A percentile compares a stretch with the other conserved stretches of the same genome.
These are phyloP conservation scores for Ernsta delagoae DNA, from an alignment of 2,888 invertebrate genomes.

Conservation along the genomic window DNA sequence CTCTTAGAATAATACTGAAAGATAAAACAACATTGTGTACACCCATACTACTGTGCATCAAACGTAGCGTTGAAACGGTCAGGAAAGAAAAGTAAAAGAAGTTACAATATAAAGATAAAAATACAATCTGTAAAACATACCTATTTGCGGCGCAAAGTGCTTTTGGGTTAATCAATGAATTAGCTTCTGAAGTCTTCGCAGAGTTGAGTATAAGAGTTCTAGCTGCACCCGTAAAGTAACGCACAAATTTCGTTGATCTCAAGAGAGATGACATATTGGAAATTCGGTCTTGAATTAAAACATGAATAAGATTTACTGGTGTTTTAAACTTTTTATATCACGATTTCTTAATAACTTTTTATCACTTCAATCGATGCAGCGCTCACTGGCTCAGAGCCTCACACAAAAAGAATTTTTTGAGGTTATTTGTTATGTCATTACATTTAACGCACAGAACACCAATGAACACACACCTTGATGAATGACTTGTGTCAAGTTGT, in stretches of 20 bases:
- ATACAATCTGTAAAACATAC: slow-evolving; percentile 39
- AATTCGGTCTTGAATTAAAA: slow-evolving; percentile 17
- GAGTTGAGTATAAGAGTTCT: slow-evolving; percentile 88
- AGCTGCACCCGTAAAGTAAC: slow-evolving; percentile 90
- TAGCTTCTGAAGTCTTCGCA: slow-evolving; percentile 87
- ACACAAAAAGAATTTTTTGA: slow-evolving; percentile 52
- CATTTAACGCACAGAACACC: not conserved
- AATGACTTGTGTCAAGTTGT: too few relatives aligned
- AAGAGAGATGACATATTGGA: slow-evolving; percentile 86
- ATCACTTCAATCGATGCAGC: not conserved
- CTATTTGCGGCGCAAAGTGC: slow-evolving; percentile 67
- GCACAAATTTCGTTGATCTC: slow-evolving; percentile 90
- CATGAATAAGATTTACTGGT: slow-evolving; percentile 32
- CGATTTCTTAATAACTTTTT: slow-evolving; percentile 7
- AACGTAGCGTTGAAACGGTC: not conserved
- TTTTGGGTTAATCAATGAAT: slow-evolving; percentile 75
- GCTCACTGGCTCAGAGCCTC: not conserved
- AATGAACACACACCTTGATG: too few relatives aligned
- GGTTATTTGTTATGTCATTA: slow-evolving; percentile 72
- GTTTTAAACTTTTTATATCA: not conserved
- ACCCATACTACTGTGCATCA: too few relatives aligned
- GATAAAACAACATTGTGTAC: not conserved
- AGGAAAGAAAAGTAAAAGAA: not conserved
- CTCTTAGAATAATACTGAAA: slow-evolving; percentile 82
- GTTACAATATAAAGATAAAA: too few relatives aligned